A percentile compares a stretch with the other conserved stretches of the same genome.
phyloP scores from a whole-genome alignment of 2,113 vertebrate genomes.

The Rana temporaria region DNA sequence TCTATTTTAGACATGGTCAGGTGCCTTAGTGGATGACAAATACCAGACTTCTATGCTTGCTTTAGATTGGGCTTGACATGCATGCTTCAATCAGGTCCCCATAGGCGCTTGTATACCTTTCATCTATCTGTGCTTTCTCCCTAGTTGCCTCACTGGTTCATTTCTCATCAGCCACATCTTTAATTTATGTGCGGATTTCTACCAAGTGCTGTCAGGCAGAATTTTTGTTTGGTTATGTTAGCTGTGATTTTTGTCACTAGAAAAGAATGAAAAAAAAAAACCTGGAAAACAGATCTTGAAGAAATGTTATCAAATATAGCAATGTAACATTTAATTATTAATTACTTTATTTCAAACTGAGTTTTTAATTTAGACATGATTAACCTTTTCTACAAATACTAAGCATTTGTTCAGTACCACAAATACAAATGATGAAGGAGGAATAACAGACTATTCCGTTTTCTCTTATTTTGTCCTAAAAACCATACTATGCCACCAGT shows the following conservation, averaged over 20 bases:
- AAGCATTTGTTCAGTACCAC: no score
- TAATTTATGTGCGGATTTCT: conserved; percentile 39
- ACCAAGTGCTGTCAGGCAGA: conserved; percentile 33
- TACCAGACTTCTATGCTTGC: conserved; percentile 1
- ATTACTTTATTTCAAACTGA: no score
- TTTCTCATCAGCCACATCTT: conserved; percentile 41
- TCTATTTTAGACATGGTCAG: conserved; percentile 2
- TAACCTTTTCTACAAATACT: no score
- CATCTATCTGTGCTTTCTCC: conserved; percentile 53
- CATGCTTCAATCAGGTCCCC: conserved; percentile 46
- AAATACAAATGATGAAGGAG: no score
- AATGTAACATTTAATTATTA: conserved; percentile 2
- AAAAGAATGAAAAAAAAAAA: background rate
- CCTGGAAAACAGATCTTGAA: background rate
- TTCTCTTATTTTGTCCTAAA: no score
- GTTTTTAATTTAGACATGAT: no score
- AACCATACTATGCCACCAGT: no score
- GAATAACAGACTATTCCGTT: no score
- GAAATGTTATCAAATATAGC: background rate
- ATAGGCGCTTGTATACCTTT: conserved; percentile 48
- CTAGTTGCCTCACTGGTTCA: conserved; percentile 36
- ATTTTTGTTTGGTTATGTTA: conserved; percentile 34
- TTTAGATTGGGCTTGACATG: conserved; percentile 35
- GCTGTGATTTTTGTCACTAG: conserved; percentile 25
- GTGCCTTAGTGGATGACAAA: conserved; percentile 36